These are phyloP conservation scores for Hyles lineata DNA, from an alignment of 2,888 invertebrate species.

Conservation along the genomic window DNA sequence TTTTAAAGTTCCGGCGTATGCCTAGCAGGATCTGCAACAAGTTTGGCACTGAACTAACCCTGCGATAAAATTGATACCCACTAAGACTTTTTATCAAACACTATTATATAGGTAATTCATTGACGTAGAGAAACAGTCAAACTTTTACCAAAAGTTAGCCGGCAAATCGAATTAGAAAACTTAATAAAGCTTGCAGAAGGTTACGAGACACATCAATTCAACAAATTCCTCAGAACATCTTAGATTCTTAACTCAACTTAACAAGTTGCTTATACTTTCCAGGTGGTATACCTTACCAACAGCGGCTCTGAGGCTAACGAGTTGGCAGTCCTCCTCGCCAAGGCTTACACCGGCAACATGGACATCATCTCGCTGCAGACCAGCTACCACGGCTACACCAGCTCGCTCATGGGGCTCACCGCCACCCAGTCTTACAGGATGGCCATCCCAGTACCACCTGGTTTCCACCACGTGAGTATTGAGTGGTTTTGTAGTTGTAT, in stretches of 20 bases:
- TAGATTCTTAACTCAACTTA: not conserved
- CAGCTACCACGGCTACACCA: conserved; percentile 96
- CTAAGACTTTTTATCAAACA: no score
- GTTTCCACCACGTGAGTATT: conserved; percentile 90
- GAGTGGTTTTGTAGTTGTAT: no score
- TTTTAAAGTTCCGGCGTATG: no score
- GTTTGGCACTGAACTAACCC: no score
- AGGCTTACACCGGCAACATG: conserved; percentile 92
- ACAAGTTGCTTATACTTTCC: conserved; percentile 34
- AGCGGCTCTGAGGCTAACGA: conserved; percentile 99
- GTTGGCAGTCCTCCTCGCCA: conserved; percentile 94
- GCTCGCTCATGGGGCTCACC: conserved; percentile 92
- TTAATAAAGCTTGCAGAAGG: no score
- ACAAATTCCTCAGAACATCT: not conserved
- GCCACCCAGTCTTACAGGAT: conserved; percentile 92
- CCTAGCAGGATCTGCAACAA: no score
- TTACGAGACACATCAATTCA: not conserved
- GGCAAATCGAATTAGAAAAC: no score
- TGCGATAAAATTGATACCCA: no score
- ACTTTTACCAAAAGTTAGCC: no score
- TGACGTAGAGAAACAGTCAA: no score
- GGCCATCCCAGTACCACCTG: conserved; percentile 88
- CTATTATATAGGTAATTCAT: no score
- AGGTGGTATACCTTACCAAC: conserved; percentile 97
- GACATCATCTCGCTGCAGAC: conserved; percentile 95